Percentiles rank a stretch among this genome's conserved stretches.
Conservation (phyloP, 2,113 vertebrate species). For the Indicator indicator region DNA sequence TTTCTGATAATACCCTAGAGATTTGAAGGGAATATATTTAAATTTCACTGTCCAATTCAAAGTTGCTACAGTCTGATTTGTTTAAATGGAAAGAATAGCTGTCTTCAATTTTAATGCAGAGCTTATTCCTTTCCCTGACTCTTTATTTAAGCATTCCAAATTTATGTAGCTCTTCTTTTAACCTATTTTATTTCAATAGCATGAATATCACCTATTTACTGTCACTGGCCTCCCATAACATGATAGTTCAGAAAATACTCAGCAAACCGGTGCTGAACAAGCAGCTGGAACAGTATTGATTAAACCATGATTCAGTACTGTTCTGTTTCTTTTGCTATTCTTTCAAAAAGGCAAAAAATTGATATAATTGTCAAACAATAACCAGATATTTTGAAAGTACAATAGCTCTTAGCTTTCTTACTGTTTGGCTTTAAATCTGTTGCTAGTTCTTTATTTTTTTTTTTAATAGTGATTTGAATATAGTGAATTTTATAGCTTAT, state of each 20-base stretch:
- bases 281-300: conserved; percentile 60
- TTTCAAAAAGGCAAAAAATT: conserved; percentile 1
- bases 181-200: conserved; percentile 50
- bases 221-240: conserved; percentile 41
- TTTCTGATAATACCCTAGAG: conserved; percentile 32
- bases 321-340: conserved; percentile 39
- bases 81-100: conserved; percentile 41
- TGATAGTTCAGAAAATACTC: conserved; percentile 47
- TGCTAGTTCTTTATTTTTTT: background rate
- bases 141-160: background rate
- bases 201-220: conserved; percentile 48
- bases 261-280: conserved; percentile 56
- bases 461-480: background rate
- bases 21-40: background rate
- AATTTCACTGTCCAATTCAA: conserved; percentile 61
- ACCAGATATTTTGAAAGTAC: background rate
- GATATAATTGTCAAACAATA: background rate
- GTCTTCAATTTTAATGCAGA: background rate
- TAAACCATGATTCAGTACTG: conserved; percentile 30
- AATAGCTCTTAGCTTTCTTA: background rate
- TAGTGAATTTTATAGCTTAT: conserved; percentile 35
- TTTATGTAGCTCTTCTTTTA: background rate
- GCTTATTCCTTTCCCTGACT: background rate
- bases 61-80: conserved; percentile 18
- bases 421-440: background rate